Evolutionary conservation across 1,140 invertebrate species (phyloP), one percentile per base, ranked within the genome.

Genomic region (Aphelinus certus): DNA sequence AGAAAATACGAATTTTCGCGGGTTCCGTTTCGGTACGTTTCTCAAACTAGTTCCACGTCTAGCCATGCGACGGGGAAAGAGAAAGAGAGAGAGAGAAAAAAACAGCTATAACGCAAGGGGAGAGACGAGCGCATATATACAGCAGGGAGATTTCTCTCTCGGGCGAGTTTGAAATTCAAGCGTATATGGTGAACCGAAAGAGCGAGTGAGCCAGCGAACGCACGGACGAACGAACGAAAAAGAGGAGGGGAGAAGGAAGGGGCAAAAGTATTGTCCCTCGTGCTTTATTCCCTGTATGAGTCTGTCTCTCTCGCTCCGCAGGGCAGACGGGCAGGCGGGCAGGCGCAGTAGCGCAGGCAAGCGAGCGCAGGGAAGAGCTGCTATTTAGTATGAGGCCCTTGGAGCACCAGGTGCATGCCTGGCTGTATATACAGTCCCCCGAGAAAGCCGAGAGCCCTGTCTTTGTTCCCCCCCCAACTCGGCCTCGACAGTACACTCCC

Each of bases 351-450:
- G 77, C 79, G 77, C 70, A 67, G 78, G 78, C 53, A 71, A 78
- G 81, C 26, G 26, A 26, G 26, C 26, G 26, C 26, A 26, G 26
- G 70, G 77, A 82, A 81, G 79, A 86, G 79, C 83, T 83, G 83
- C 83, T 85, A 87, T 87, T 87, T 87, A 86, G 85, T 87, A 79
- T 72, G 80, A 81, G 84, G 82, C 84, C 83, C 82, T 83, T 82
- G 79, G 80, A 83, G 79, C 81, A 86, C 86, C 85, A 86, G 84
- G 84, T 86, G 86, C 84, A 81, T 83, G 80, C 79, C 81, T 78
- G 81, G 81, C 83, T 87, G 26, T 26, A 26, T 26, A 26, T 26
- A 88, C 86, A 87, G 84, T 87, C 85, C 81, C 81, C 77, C 79
- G 81, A 84, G 81, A 87, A 86, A 87, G 79, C 80, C 51, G 67